Conservation (phyloP, 2,888 invertebrate species). For the Ferrisia virgata region DNA sequence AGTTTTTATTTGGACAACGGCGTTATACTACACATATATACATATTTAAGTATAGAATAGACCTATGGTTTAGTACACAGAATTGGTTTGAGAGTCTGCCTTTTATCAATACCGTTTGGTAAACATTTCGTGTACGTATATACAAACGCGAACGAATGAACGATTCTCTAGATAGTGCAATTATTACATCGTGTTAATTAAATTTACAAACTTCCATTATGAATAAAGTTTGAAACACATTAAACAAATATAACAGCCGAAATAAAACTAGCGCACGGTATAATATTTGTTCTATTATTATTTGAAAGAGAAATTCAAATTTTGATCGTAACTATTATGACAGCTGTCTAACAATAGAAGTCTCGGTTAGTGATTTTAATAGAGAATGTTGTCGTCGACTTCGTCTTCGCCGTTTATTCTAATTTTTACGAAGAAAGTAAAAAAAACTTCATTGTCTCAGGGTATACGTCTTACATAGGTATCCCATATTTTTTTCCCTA, state of each 20-base stretch:
- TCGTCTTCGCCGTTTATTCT: too few species aligned
- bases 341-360: constrained; percentile 24
- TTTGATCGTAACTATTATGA: constrained; percentile 22
- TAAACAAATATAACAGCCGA: constrained; percentile 20
- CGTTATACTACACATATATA: too few species aligned
- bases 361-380: constrained; percentile 11
- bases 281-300: constrained; percentile 21
- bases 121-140: background rate
- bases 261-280: background rate
- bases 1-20: constrained; percentile 15
- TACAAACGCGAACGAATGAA: background rate
- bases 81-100: background rate
- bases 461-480: background rate
- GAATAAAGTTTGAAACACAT: constrained; percentile 23
- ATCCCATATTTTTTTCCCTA: background rate
- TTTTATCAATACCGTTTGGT: background rate
- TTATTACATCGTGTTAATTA: constrained; percentile 23
- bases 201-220: constrained; percentile 14
- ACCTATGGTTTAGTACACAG: background rate
- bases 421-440: background rate
- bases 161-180: background rate
- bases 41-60: constrained; percentile 5
- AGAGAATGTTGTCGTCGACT: background rate
- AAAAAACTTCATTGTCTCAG: background rate
- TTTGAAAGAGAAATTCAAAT: constrained; percentile 25